These are phyloP conservation scores for Capromys pilorides DNA, from an alignment of 2,797 vertebrate species.

Conservation along the genomic window DNA sequence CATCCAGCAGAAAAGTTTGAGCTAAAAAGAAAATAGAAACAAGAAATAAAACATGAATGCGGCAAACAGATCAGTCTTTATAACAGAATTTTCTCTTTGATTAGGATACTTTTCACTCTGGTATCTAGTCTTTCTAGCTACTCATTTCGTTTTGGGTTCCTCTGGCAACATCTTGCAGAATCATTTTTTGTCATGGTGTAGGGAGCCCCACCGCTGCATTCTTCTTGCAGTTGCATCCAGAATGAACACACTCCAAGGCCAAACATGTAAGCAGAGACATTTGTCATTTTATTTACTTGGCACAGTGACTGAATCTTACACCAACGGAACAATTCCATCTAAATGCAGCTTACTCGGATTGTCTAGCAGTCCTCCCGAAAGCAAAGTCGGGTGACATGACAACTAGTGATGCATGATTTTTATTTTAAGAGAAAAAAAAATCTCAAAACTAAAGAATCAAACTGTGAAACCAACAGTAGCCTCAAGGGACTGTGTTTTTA, in stretches of 20 bases:
- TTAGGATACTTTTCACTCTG: background rate
- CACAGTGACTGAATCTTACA: background rate
- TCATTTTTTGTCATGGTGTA: background rate
- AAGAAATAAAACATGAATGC: background rate
- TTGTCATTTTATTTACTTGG: background rate
- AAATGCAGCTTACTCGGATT: background rate
- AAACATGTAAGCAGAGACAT: background rate
- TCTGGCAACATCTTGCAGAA: background rate
- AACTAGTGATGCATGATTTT: background rate
- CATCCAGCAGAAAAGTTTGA: no score
- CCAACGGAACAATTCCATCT: background rate
- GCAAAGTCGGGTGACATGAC: background rate
- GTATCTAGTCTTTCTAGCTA: background rate
- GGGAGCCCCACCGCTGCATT: background rate
- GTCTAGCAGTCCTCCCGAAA: slow-evolving; percentile 23
- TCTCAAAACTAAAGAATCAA: slow-evolving; percentile 57
- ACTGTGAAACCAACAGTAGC: slow-evolving; percentile 48
- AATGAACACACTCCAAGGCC: background rate
- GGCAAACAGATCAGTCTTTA: background rate
- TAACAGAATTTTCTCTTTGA: background rate
- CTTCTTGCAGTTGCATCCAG: background rate
- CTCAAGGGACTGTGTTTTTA: slow-evolving; percentile 57
- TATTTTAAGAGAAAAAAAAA: slow-evolving; percentile 35
- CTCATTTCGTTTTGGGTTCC: background rate
- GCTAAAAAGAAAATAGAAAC: background rate